phyloP scores from a whole-genome alignment of 2,113 vertebrate species.

The Danio rerio region GRCz12tu NC_133185.1:9977001-9977500 shows the following conservation, averaged over 20 bases:
- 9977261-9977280: neutral
- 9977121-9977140: constrained; percentile 92
- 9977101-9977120: constrained; percentile 91
- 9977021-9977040: neutral
- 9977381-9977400: neutral
- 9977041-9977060: constrained; percentile 74
- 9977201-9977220: constrained; percentile 96
- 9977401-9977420: neutral
- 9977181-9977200: constrained; percentile 92
- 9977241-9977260: constrained; percentile 70
- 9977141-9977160: constrained; percentile 90
- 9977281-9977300: neutral
- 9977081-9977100: constrained; percentile 87
- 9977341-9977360: neutral
- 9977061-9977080: constrained; percentile 89
- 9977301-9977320: neutral
- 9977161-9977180: constrained; percentile 87
- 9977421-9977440: neutral
- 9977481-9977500: neutral
- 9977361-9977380: neutral
- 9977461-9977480: neutral
- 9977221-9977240: constrained; percentile 95
- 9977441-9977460: neutral
- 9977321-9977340: neutral
- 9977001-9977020: neutral